phyloP scores from a whole-genome alignment of 2,888 invertebrate species.

The Nudaria mundana region DNA sequence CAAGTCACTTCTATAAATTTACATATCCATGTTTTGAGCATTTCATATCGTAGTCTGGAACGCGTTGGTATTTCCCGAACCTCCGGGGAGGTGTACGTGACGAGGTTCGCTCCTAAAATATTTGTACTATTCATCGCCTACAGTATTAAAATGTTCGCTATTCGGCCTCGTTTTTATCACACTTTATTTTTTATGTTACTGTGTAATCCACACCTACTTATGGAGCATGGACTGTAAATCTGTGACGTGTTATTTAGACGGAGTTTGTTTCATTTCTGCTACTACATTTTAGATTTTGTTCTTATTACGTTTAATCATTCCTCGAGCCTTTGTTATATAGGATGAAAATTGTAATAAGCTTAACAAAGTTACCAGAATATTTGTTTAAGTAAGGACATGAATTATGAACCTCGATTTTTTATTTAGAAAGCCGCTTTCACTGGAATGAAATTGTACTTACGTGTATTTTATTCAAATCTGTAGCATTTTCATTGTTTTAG shows the following conservation, averaged over 20 bases:
- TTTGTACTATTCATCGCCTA: conserved; percentile 71
- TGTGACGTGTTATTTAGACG: conserved; percentile 1
- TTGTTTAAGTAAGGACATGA: too few species aligned
- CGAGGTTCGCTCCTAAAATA: conserved; percentile 66
- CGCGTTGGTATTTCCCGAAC: conserved; percentile 68
- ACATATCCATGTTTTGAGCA: conserved; percentile 40
- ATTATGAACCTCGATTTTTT: too few species aligned
- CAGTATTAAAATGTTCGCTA: conserved; percentile 66
- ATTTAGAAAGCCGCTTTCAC: too few species aligned
- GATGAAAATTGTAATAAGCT: not conserved
- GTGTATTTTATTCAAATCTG: too few species aligned
- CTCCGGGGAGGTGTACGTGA: conserved; percentile 63
- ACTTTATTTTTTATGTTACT: conserved; percentile 32
- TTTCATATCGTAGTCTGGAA: conserved; percentile 66
- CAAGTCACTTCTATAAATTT: conserved; percentile 25
- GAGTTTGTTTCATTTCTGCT: conserved; percentile 4
- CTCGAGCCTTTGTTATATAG: conserved; percentile 1
- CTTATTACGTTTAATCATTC: not conserved
- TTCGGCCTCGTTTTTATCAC: conserved; percentile 40
- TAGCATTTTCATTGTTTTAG: too few species aligned
- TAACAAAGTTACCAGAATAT: not conserved
- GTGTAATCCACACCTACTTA: conserved; percentile 10
- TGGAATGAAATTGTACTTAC: too few species aligned
- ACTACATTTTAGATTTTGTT: too few species aligned
- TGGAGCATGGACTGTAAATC: conserved; percentile 7